These are phyloP conservation scores for Naja naja DNA, from an alignment of 2,113 vertebrate species.

Conservation along the genomic window DNA sequence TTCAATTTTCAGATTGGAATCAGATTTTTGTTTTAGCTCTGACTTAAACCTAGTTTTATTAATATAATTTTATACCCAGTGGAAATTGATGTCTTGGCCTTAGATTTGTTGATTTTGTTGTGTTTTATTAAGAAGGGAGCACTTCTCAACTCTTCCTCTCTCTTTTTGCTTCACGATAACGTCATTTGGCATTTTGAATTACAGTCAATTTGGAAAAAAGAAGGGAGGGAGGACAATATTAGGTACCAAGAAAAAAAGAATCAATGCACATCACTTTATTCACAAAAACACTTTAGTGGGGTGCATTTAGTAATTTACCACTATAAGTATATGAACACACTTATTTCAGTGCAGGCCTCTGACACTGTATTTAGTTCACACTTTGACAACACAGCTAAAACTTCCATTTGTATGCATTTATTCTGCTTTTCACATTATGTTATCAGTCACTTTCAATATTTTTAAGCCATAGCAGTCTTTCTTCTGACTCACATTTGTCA, in stretches of 20 bases:
- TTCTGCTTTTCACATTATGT: constrained; percentile 73
- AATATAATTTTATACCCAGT: not conserved
- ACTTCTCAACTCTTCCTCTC: constrained; percentile 26
- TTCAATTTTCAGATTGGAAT: not conserved
- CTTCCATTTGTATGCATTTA: constrained; percentile 77
- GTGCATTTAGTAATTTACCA: constrained; percentile 65
- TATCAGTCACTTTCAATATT: constrained; percentile 77
- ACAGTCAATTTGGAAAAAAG: not conserved
- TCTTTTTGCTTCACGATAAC: constrained; percentile 37
- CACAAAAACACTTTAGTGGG: constrained; percentile 62
- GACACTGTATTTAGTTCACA: constrained; percentile 66
- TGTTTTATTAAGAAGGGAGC: constrained; percentile 26
- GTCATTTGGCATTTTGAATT: constrained; percentile 38
- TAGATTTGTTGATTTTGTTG: not conserved
- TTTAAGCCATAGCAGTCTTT: constrained; percentile 72
- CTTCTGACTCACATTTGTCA: constrained; percentile 72
- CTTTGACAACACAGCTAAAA: constrained; percentile 69
- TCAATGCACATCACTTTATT: constrained; percentile 52
- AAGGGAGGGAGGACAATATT: constrained; percentile 24
- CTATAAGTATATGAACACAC: constrained; percentile 52
- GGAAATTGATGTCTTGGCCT: constrained; percentile 23
- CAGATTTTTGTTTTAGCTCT: not conserved
- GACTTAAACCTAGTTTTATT: not conserved
- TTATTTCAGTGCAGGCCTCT: constrained; percentile 53
- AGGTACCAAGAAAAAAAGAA: not conserved